These are phyloP conservation scores for Puntigrus tetrazona DNA, from an alignment of 2,113 vertebrate species.

Conservation along the genomic window DNA sequence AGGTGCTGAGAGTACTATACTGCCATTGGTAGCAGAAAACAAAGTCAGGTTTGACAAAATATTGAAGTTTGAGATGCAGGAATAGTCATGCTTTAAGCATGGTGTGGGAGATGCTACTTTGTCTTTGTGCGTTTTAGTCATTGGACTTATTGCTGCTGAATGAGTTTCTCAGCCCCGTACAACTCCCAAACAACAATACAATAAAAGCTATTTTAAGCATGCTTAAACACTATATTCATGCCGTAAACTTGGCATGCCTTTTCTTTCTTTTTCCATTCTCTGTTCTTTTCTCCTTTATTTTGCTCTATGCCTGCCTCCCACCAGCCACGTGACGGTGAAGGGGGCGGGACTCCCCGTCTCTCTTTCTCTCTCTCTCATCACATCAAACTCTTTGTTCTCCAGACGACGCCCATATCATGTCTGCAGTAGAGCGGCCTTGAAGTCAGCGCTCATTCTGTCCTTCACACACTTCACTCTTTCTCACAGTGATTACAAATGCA, in stretches of 20 bases:
- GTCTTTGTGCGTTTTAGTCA: background rate
- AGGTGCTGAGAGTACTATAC: background rate
- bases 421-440: slow-evolving; percentile 2
- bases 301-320: background rate
- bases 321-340: slow-evolving; percentile 37
- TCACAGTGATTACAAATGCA: background rate
- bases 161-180: background rate
- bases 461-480: background rate
- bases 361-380: slow-evolving; percentile 18
- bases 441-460: background rate
- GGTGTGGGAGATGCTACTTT: background rate
- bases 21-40: background rate
- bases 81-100: background rate
- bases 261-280: background rate
- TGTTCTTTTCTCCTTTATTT: background rate
- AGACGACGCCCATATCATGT: slow-evolving; percentile 37
- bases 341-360: slow-evolving; percentile 34
- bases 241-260: background rate
- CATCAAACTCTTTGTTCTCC: slow-evolving; percentile 56
- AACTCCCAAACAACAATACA: slow-evolving; percentile 10
- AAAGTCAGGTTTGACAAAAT: background rate
- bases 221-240: slow-evolving; percentile 5
- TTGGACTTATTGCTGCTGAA: background rate
- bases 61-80: background rate
- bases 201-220: slow-evolving; percentile 17